Evolutionary conservation across 2,113 vertebrate species (phyloP).

Genomic region (Rhynchomys soricoides): DNA sequence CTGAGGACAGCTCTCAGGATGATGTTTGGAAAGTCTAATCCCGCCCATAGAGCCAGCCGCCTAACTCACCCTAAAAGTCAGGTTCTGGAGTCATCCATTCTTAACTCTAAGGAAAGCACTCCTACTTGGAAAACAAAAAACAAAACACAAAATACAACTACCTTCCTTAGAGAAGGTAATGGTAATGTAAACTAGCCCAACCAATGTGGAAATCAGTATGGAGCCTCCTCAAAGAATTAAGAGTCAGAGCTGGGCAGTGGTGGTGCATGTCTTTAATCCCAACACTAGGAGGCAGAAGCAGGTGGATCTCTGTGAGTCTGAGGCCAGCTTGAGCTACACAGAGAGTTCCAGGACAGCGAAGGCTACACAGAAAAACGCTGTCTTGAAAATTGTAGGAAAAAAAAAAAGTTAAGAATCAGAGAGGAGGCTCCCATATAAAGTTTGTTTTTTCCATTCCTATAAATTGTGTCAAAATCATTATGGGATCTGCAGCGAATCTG

Average conservation of each 20-base stretch:
- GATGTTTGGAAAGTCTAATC: background rate
- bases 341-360: no score
- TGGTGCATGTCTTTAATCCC: no score
- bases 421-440: no score
- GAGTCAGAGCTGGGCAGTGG: background rate
- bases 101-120: conserved; percentile 36
- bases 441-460: background rate
- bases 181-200: background rate
- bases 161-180: background rate
- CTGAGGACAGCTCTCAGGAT: background rate
- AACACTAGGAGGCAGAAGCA: no score
- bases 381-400: no score
- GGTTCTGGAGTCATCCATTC: background rate
- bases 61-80: background rate
- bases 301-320: no score
- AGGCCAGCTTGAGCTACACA: no score
- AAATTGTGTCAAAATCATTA: background rate
- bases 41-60: conserved; percentile 54
- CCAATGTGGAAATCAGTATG: background rate
- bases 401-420: background rate
- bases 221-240: background rate
- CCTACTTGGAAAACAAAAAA: conserved; percentile 26
- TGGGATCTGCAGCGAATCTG: background rate
- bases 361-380: no score
- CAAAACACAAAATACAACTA: background rate